Evolutionary conservation across 2,797 vertebrate genomes (phyloP).

Genomic region (Xenopus petersii): DNA sequence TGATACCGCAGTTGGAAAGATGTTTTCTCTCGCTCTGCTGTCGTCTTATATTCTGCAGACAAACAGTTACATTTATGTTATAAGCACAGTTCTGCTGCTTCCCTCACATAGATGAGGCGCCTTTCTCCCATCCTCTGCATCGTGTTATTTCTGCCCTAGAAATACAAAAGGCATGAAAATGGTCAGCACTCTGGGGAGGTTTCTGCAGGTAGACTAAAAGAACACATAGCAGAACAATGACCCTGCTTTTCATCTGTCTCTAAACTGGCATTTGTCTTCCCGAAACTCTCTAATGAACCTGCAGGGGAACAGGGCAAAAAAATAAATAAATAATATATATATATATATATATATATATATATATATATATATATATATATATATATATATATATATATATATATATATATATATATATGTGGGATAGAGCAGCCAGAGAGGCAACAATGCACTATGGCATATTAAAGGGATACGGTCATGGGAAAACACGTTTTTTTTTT

Average conservation of each 20-base stretch:
- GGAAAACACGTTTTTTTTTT: no score
- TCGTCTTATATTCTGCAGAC: constrained; percentile 19
- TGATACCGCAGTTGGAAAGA: not conserved
- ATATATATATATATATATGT: no score
- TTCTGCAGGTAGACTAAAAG: constrained; percentile 2
- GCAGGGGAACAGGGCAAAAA: no score
- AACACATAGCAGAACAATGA: constrained; percentile 14
- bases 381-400: no score
- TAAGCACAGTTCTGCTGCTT: constrained; percentile 20
- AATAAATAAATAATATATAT: no score
- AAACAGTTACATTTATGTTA: constrained; percentile 5
- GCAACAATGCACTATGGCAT: no score
- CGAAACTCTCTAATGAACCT: no score
- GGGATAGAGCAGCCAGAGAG: no score
- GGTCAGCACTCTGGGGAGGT: constrained; percentile 16
- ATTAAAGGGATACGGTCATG: no score
- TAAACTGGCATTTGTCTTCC: not conserved
- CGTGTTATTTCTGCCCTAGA: constrained; percentile 10
- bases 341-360: no score
- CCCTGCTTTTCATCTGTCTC: not conserved
- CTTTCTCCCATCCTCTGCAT: constrained; percentile 9
- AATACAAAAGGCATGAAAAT: constrained; percentile 2
- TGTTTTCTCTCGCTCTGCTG: not conserved
- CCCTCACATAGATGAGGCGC: constrained; percentile 1
- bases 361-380: no score